Percentiles rank a stretch among this genome's conserved stretches.
Evolutionary conservation across 2,113 vertebrate species (phyloP).

Genomic region (Pachyramphus minor): DNA sequence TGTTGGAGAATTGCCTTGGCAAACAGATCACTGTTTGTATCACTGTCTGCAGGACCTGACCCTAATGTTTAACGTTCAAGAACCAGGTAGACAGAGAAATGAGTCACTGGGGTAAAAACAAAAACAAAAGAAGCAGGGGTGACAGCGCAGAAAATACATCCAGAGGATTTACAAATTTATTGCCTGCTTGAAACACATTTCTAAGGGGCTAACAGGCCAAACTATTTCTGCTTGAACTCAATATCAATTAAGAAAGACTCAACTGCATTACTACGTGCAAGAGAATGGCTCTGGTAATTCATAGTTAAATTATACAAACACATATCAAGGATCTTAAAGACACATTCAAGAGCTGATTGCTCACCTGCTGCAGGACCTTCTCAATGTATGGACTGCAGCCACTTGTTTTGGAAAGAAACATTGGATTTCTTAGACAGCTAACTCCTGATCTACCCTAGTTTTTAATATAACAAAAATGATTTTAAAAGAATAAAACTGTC

Average conservation of each 20-base stretch:
- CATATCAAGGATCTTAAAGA: not conserved
- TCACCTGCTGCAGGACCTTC: not conserved
- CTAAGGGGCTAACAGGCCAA: not conserved
- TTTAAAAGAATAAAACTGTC: not conserved
- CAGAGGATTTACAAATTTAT: not conserved
- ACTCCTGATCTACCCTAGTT: not conserved
- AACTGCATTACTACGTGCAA: not conserved
- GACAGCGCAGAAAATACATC: not conserved
- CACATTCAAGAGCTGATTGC: not conserved
- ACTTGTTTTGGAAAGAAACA: not conserved
- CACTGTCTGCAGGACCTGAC: not conserved
- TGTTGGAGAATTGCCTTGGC: not conserved
- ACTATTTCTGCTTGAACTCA: not conserved
- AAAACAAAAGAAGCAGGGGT: not conserved
- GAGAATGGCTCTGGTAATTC: not conserved
- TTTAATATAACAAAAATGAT: not conserved
- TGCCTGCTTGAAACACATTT: not conserved
- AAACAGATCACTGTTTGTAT: not conserved
- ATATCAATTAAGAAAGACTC: not conserved
- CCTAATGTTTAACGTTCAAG: not conserved
- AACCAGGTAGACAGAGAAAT: not conserved
- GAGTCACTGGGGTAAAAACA: not conserved
- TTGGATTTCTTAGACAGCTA: not conserved
- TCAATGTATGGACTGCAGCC: not conserved
- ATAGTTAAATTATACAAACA: not conserved